Evolutionary conservation across 2,888 invertebrate genomes (phyloP).

Genomic region (Suillia variegata): DNA sequence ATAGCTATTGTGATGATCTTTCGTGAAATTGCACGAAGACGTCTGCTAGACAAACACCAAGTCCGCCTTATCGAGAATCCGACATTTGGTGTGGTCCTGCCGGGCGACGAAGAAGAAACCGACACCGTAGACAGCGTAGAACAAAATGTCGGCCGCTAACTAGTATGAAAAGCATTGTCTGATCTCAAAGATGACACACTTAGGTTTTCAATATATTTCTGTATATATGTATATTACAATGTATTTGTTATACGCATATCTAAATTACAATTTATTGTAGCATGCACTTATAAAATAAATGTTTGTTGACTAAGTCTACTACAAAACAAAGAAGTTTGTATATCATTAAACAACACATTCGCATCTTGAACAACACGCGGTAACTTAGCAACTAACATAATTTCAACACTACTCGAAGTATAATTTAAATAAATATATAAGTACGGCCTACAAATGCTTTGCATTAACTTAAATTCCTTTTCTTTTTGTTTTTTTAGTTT

Average conservation of each 20-base stretch:
- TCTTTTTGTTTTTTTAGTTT: slow-evolving; percentile 6
- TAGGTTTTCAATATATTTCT: not conserved
- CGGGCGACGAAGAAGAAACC: slow-evolving; percentile 29
- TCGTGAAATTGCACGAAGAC: slow-evolving; percentile 39
- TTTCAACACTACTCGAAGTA: not conserved
- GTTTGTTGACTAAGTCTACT: not conserved
- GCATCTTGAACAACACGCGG: not conserved
- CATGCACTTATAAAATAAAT: slow-evolving; percentile 4
- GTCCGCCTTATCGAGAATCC: slow-evolving; percentile 53
- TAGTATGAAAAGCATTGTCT: too few species aligned
- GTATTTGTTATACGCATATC: not conserved
- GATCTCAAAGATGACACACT: too few species aligned
- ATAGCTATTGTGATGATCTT: slow-evolving; percentile 42
- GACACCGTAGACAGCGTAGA: slow-evolving; percentile 12
- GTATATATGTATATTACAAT: not conserved
- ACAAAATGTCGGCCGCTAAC: too few species aligned
- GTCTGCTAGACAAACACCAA: slow-evolving; percentile 42
- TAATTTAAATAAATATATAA: not conserved
- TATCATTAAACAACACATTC: not conserved
- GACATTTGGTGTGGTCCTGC: slow-evolving; percentile 45
- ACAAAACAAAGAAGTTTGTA: too few species aligned
- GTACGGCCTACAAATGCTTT: slow-evolving; percentile 13
- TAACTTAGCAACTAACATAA: not conserved
- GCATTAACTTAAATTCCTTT: slow-evolving; percentile 9
- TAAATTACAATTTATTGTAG: slow-evolving; percentile 5